Evolutionary conservation across 2,797 vertebrate species (phyloP).

Genomic region (Lepidocolaptes lacrymiger): DNA sequence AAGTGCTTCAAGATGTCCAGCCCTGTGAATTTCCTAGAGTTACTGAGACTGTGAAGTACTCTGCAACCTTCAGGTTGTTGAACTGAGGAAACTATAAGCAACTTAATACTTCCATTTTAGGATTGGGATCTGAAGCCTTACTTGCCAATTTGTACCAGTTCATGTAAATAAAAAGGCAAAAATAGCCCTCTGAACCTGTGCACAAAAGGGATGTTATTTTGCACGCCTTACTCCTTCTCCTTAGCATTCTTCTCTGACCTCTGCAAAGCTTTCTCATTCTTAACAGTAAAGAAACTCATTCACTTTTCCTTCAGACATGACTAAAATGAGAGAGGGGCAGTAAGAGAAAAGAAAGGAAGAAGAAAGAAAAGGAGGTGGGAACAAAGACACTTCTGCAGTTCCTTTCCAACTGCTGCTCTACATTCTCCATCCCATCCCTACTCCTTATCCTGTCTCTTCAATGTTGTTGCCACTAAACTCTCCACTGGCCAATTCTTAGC

Average conservation of each 20-base stretch:
- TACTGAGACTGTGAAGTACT: background rate
- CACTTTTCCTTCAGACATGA: background rate
- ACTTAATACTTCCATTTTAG: background rate
- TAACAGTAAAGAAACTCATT: background rate
- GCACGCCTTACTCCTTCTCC: background rate
- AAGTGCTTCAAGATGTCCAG: slow-evolving; percentile 44
- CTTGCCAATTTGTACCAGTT: background rate
- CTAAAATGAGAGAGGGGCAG: background rate
- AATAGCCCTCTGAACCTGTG: background rate
- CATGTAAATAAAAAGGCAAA: background rate
- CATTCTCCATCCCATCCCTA: too few species aligned
- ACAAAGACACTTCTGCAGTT: background rate
- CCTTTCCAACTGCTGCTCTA: background rate
- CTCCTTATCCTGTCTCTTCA: background rate
- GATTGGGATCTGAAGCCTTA: background rate
- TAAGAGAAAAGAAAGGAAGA: background rate
- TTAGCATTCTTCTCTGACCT: background rate
- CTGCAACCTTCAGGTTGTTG: background rate
- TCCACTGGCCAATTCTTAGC: background rate
- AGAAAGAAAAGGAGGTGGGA: background rate
- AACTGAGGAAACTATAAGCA: background rate
- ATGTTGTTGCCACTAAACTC: background rate
- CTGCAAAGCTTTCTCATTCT: background rate
- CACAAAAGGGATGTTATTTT: background rate
- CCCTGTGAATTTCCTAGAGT: background rate